Percentiles rank a stretch among this genome's conserved stretches.
Evolutionary conservation across 1,140 invertebrate genomes (phyloP).

Genomic region (Ooceraea biroi): DNA sequence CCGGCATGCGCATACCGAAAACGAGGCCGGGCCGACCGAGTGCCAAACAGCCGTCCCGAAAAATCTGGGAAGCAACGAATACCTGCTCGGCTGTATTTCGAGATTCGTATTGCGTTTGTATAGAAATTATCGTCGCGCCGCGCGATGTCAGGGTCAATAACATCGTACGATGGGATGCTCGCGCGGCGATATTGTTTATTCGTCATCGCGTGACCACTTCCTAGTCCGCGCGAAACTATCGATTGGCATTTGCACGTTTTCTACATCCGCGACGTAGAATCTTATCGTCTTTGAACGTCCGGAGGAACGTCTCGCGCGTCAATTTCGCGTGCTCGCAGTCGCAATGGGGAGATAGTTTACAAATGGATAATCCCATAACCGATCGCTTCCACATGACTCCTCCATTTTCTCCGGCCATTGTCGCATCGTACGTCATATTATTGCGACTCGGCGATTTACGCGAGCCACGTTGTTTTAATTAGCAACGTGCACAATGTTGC

Average conservation of each 20-base stretch:
- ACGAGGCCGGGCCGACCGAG: conserved; percentile 1
- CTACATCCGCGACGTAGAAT: background rate
- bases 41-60: background rate
- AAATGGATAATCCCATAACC: background rate
- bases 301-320: background rate
- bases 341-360: background rate
- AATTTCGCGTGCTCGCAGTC: conserved; percentile 10
- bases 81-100: background rate
- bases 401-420: conserved; percentile 12
- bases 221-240: background rate
- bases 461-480: conserved; percentile 24
- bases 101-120: background rate
- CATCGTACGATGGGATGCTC: background rate
- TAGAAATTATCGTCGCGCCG: background rate
- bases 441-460: background rate
- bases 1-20: conserved; percentile 8
- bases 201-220: background rate
- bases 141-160: conserved; percentile 10
- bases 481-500: background rate
- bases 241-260: background rate
- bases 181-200: no score
- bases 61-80: background rate
- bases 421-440: background rate
- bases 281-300: background rate
- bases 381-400: background rate